Percentiles rank a stretch among this genome's conserved stretches.
Evolutionary conservation across 2,888 invertebrate genomes (phyloP).

Genomic region (Drosophila setosimentum): DNA sequence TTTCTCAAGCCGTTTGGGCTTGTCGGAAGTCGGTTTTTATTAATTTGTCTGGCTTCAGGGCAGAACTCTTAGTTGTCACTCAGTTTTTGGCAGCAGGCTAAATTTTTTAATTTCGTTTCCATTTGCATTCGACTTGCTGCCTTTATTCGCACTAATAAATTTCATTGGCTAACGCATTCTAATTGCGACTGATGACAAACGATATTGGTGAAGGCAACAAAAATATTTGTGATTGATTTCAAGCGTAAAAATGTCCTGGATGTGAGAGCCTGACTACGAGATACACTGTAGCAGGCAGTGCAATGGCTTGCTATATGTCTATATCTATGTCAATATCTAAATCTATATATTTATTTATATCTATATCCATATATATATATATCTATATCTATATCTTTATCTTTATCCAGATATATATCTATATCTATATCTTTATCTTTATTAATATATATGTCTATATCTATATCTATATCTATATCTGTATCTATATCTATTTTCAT

Average conservation of each 20-base stretch:
- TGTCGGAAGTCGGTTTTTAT: conserved; percentile 41
- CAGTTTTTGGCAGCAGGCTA: neutral
- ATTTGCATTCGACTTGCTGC: conserved; percentile 8
- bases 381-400: neutral
- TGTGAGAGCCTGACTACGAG: neutral
- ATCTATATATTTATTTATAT: neutral
- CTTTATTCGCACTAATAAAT: conserved; percentile 17
- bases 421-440: neutral
- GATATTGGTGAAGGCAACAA: neutral
- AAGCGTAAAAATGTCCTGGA: neutral
- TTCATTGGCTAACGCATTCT: conserved; percentile 28
- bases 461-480: no score
- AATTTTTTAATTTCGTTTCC: neutral
- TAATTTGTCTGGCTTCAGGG: conserved; percentile 5
- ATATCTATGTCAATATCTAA: no score
- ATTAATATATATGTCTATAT: no score
- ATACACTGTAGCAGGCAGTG: neutral
- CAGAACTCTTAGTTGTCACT: neutral
- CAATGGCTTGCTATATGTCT: neutral
- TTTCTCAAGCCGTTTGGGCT: conserved; percentile 21
- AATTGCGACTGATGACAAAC: neutral
- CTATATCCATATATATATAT: neutral
- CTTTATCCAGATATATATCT: neutral
- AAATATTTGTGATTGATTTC: no score
- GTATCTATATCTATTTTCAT: no score